phyloP scores from a whole-genome alignment of 2,113 vertebrate species.

The Trichechus manatus region DNA sequence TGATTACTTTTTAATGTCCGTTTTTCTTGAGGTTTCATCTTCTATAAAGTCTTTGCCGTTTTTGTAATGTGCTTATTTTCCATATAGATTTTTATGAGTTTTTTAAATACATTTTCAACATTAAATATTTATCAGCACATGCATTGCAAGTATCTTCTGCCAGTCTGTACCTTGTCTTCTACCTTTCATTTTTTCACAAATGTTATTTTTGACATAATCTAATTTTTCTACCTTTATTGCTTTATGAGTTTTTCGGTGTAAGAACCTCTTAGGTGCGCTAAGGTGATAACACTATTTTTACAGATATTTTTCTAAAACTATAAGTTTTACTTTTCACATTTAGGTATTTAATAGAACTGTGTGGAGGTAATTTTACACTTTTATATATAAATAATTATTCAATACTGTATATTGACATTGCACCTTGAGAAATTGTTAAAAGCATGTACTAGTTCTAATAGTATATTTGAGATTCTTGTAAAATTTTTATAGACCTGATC shows the following conservation, averaged over 20 bases:
- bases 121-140: constrained; percentile 5
- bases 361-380: neutral
- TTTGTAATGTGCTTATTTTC: constrained; percentile 4
- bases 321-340: constrained; percentile 10
- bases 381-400: neutral
- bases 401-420: neutral
- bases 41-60: neutral
- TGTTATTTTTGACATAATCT: neutral
- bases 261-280: neutral
- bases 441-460: neutral
- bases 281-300: neutral
- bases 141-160: neutral
- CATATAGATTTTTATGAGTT: neutral
- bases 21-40: neutral
- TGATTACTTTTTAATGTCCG: neutral
- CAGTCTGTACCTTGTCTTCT: neutral
- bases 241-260: neutral
- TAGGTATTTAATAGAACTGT: neutral
- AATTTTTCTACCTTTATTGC: neutral
- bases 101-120: neutral
- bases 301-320: neutral
- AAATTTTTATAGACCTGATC: neutral
- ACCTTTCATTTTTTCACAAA: neutral
- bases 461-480: neutral
- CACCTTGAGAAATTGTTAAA: neutral